phyloP scores from a whole-genome alignment of 2,113 vertebrate species.

The mouse (Mus musculus) region DNA sequence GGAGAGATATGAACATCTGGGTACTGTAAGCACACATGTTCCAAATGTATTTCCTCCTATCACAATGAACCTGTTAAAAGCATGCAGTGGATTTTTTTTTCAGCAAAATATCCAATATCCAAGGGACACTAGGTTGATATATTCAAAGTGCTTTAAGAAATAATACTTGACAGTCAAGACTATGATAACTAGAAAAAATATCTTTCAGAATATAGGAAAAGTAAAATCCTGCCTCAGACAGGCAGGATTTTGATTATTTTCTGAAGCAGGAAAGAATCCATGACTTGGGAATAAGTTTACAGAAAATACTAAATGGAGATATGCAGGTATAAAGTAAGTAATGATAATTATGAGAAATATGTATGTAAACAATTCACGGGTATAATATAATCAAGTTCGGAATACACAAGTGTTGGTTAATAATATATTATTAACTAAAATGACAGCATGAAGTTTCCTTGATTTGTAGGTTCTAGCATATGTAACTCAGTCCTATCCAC shows the following conservation, averaged over 20 bases:
- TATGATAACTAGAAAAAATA: background rate
- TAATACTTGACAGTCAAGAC: background rate
- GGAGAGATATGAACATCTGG: background rate
- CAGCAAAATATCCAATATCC: background rate
- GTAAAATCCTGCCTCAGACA: background rate
- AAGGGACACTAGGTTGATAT: background rate
- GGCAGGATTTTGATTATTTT: too few species aligned
- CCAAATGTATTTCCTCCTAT: background rate
- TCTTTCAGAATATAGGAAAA: background rate
- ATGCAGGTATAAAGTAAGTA: background rate
- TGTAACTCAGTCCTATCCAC: background rate
- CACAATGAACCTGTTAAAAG: background rate
- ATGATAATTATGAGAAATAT: background rate
- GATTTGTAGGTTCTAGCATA: background rate
- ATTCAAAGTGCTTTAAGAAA: background rate
- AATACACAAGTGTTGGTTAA: background rate
- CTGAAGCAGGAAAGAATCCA: background rate
- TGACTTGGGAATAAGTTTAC: background rate
- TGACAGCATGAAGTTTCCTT: background rate
- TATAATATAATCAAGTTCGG: background rate
- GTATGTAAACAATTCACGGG: background rate
- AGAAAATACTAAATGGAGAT: background rate
- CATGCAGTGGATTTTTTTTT: background rate
- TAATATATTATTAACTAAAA: background rate
- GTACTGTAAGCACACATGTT: background rate